Conservation (phyloP, 2,113 vertebrate species). For the Lampris incognitus region DNA sequence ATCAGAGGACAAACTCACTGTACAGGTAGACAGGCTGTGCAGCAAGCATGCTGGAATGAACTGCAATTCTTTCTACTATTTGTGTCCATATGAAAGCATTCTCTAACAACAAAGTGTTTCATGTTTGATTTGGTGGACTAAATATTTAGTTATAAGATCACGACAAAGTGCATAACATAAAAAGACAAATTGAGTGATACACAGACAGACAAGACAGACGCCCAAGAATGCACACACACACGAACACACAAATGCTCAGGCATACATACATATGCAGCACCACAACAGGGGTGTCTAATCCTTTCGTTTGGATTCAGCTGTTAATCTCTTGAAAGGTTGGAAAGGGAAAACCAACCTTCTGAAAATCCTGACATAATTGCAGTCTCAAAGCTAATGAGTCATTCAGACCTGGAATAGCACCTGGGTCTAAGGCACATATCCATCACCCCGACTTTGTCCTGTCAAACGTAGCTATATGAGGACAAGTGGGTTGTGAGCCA, state of each 20-base stretch:
- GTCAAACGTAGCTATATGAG: conserved; percentile 10
- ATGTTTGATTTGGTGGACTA: not conserved
- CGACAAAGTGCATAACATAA: conserved; percentile 17
- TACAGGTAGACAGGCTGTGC: conserved; percentile 35
- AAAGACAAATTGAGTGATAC: conserved; percentile 3
- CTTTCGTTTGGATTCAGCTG: conserved; percentile 62
- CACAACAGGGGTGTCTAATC: conserved; percentile 63
- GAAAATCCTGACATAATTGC: conserved; percentile 72
- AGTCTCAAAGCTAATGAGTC: conserved; percentile 79
- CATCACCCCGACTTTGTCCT: conserved; percentile 38
- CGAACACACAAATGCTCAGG: conserved; percentile 5
- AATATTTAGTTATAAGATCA: not conserved
- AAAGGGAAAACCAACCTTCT: conserved; percentile 47
- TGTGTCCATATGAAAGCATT: conserved; percentile 20
- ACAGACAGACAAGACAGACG: not conserved
- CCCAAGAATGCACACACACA: conserved; percentile 11
- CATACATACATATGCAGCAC: conserved; percentile 34
- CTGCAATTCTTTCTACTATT: conserved; percentile 10
- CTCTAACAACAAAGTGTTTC: conserved; percentile 12
- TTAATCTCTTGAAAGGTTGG: conserved; percentile 72
- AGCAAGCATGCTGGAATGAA: conserved; percentile 21
- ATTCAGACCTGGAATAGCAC: conserved; percentile 57
- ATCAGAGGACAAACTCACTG: conserved; percentile 61
- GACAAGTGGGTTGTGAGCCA: conserved; percentile 28
- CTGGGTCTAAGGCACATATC: conserved; percentile 33